Conservation (phyloP, 2,797 vertebrate genomes). For the Myoxocephalus aenaeus region DNA sequence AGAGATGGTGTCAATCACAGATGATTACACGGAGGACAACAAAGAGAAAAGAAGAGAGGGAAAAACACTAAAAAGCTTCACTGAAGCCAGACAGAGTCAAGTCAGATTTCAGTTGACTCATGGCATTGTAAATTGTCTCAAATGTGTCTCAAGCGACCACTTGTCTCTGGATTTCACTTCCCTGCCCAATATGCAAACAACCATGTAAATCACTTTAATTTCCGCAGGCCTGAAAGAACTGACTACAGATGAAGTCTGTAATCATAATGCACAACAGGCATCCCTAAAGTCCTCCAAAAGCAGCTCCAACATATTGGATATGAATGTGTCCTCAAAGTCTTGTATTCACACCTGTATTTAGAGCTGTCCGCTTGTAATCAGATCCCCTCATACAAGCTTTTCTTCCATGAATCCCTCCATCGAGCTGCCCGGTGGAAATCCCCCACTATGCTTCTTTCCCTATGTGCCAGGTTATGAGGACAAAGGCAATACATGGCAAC, state of each 20-base stretch:
- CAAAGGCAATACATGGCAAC: slow-evolving; percentile 33
- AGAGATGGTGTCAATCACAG: background rate
- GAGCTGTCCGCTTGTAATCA: slow-evolving; percentile 3
- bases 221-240: slow-evolving; percentile 19
- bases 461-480: slow-evolving; percentile 20
- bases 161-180: slow-evolving; percentile 50
- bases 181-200: slow-evolving; percentile 40
- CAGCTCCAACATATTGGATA: background rate
- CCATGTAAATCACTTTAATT: slow-evolving; percentile 27
- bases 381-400: slow-evolving; percentile 15
- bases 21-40: background rate
- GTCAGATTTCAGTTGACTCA: slow-evolving; percentile 33
- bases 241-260: slow-evolving; percentile 16
- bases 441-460: background rate
- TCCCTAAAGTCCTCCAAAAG: slow-evolving; percentile 8
- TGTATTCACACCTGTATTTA: background rate
- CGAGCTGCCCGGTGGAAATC: slow-evolving; percentile 8
- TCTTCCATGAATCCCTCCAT: background rate
- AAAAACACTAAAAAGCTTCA: background rate
- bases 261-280: slow-evolving; percentile 10
- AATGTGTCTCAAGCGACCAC: slow-evolving; percentile 46
- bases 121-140: slow-evolving; percentile 18
- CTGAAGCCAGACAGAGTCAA: background rate
- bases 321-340: background rate
- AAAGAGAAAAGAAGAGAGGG: background rate